phyloP scores from a whole-genome alignment of 2,113 vertebrate species.

The Menidia beryllina region DNA sequence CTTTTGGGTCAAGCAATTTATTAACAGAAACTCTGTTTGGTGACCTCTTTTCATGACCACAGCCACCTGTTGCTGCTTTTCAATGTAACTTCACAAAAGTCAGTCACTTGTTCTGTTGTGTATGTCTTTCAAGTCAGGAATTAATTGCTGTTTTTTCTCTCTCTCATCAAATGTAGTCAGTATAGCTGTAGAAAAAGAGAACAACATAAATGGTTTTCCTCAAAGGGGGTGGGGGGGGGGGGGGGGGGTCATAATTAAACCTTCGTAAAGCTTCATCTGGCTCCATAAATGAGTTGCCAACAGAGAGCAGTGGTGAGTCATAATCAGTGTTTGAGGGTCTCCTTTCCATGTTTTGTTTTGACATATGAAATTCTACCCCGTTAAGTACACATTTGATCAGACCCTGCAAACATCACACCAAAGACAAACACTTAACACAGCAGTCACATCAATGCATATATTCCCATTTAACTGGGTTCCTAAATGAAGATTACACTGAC shows the following conservation, averaged over 20 bases:
- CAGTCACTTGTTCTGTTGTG: background rate
- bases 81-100: background rate
- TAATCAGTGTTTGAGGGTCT: background rate
- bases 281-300: conserved; percentile 24
- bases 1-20: background rate
- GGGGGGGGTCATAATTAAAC: no score
- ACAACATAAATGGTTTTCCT: no score
- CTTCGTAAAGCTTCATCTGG: no score
- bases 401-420: background rate
- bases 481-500: background rate
- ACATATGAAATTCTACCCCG: background rate
- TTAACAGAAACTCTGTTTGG: background rate
- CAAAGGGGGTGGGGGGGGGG: no score
- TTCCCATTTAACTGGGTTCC: background rate
- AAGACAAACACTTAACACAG: background rate
- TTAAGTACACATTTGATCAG: rapidly evolving
- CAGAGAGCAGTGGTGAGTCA: conserved; percentile 65
- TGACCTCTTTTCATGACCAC: background rate
- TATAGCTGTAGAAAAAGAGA: no score
- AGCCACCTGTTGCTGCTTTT: conserved; percentile 1
- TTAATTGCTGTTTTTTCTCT: no score
- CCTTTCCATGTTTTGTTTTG: background rate
- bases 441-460: background rate
- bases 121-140: background rate
- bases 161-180: no score